Evolutionary conservation across 2,113 vertebrate species (phyloP), one percentile per base, ranked within the genome.

Genomic region (Dicrurus megarhynchus): DNA sequence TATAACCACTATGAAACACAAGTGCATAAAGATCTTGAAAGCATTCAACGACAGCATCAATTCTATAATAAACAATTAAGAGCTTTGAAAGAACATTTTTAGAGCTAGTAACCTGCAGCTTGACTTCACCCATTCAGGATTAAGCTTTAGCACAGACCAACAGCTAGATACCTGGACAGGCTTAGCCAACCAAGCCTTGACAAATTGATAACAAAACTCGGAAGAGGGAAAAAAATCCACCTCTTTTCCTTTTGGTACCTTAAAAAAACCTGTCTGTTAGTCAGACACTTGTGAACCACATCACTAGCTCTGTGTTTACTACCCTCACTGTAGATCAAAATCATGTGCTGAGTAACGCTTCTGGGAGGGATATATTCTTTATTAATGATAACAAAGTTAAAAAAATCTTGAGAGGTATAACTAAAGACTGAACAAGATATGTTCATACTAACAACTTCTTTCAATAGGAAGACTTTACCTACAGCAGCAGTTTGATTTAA

Each of bases 181-280:
- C n/a, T 63, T 44, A 55, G 39, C 19, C 47, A 84, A 59, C 24
- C 12, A 81, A 92, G 53, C 39, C 53, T 64, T 11, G 0, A n/a
- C 4, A 65, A 85, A 63, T 0, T 13, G 32, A 28, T 27, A 77
- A 57, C 13, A 50, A 63, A 92, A 87, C 8, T 39, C 1, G 0
- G 5, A 6, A 19, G 3, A 3, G 20, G 4, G 7, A 47, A 60
- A 80, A n/a, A 37, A 47, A 8, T 35, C 9, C 33, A 57, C 15
- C 19, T 47, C 13, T 82, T 88, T 74, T 61, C 55, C 19, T 81
- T 52, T 41, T 27, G 39, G 37, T 49, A 49, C 4, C 18, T 84
- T 55, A 44, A 64, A 61, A 87, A 69, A 71, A 3, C 9, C 24
- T 46, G 33, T 11, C 35, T 28, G 8, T 49, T 74, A 80, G 35